phyloP scores from a whole-genome alignment of 2,888 invertebrate genomes.

The Papilio protenor region DNA sequence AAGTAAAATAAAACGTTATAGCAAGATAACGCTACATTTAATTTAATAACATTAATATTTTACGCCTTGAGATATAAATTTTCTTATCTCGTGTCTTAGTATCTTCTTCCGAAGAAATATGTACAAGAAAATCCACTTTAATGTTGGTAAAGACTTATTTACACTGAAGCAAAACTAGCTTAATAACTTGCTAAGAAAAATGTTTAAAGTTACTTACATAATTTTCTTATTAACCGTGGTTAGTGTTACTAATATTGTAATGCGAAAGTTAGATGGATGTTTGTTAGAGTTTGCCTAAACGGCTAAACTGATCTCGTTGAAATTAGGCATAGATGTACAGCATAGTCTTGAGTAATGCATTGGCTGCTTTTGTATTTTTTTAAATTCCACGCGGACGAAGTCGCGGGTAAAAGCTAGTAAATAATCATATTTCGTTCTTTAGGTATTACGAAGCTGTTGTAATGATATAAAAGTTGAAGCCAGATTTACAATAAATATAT shows the following conservation, averaged over 20 bases:
- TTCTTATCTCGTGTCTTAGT: conserved; percentile 35
- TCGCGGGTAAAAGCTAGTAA: no score
- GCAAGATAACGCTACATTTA: conserved; percentile 16
- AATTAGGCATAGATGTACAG: no score
- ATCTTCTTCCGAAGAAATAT: conserved; percentile 23
- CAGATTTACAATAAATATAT: neutral
- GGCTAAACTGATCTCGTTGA: no score
- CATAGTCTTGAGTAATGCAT: no score
- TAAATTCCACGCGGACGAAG: no score
- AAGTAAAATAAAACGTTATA: conserved; percentile 16
- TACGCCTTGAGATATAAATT: conserved; percentile 28
- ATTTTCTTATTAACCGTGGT: neutral
- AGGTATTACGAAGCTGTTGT: no score
- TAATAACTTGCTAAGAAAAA: conserved; percentile 1
- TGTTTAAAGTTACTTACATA: neutral
- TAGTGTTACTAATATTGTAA: no score
- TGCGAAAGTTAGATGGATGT: no score
- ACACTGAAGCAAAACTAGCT: conserved; percentile 5
- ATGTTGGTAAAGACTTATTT: conserved; percentile 9
- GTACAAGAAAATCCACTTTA: conserved; percentile 20
- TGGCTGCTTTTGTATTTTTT: no score
- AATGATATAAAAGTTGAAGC: neutral
- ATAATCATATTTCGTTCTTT: no score
- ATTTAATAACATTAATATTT: conserved; percentile 29
- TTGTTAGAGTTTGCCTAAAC: no score